Conservation (phyloP, 2,888 invertebrate genomes). For the Panzeria rudis region DNA sequence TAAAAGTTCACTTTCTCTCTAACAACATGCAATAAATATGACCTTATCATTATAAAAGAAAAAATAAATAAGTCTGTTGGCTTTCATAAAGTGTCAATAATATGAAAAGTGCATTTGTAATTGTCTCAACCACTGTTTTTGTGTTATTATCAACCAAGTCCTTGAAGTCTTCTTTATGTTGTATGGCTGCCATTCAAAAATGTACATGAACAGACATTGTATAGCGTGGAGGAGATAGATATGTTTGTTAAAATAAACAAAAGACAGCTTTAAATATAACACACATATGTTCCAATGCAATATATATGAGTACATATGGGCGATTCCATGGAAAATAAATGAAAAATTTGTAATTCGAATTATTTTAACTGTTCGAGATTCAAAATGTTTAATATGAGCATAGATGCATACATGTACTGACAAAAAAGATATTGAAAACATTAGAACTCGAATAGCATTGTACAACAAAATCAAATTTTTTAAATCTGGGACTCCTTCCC, state of each 20-base stretch:
- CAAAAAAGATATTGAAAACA: too few relatives aligned
- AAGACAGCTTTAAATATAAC: slow-evolving; percentile 42
- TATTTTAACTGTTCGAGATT: too few relatives aligned
- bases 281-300: slow-evolving; percentile 13
- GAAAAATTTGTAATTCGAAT: too few relatives aligned
- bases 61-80: slow-evolving; percentile 1
- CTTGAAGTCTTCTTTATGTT: slow-evolving; percentile 58
- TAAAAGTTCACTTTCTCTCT: background rate
- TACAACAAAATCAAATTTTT: too few relatives aligned
- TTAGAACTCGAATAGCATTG: too few relatives aligned
- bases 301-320: too few relatives aligned
- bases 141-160: slow-evolving; percentile 40
- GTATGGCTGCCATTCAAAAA: slow-evolving; percentile 64
- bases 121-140: slow-evolving; percentile 40
- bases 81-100: slow-evolving; percentile 24
- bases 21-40: background rate
- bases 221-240: background rate
- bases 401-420: too few relatives aligned
- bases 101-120: slow-evolving; percentile 6
- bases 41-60: background rate
- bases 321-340: background rate
- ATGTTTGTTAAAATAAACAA: slow-evolving; percentile 36
- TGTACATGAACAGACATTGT: slow-evolving; percentile 38
- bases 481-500: too few relatives aligned
- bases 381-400: too few relatives aligned